Percentiles rank a stretch among this genome's conserved stretches.
phyloP scores from a whole-genome alignment of 2,888 invertebrate genomes.

The Bellardia bayeri region DNA sequence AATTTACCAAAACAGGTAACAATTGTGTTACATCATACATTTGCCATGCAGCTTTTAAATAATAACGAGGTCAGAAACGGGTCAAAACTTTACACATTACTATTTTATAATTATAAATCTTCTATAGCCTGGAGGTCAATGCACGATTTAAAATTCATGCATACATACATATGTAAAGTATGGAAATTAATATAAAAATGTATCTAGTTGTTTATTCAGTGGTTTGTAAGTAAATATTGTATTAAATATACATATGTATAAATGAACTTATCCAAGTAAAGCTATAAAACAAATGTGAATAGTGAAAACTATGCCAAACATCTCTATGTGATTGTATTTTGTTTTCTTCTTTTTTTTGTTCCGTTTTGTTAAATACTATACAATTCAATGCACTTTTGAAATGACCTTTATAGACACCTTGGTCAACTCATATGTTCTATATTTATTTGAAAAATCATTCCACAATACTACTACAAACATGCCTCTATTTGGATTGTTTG shows the following conservation, averaged over 20 bases:
- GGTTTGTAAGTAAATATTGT: neutral
- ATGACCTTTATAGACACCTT: constrained; percentile 69
- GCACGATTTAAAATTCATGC: no score
- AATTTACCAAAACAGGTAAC: no score
- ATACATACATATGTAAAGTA: no score
- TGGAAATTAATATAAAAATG: neutral
- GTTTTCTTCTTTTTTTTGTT: neutral
- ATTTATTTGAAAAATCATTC: constrained; percentile 35
- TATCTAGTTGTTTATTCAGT: neutral
- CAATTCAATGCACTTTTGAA: constrained; percentile 69
- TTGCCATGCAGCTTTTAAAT: no score
- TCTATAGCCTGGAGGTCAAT: no score
- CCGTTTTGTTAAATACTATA: constrained; percentile 23
- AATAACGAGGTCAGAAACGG: no score
- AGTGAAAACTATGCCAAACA: constrained; percentile 60
- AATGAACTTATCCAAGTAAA: neutral
- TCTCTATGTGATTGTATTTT: constrained; percentile 14
- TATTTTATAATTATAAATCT: no score
- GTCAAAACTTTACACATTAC: no score
- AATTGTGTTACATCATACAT: no score
- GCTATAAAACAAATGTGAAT: constrained; percentile 11
- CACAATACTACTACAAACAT: neutral
- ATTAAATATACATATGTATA: neutral
- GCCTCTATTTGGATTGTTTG: neutral
- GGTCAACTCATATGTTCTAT: constrained; percentile 15